phyloP scores from a whole-genome alignment of 2,113 vertebrate species.

The Melierax canorus region DNA sequence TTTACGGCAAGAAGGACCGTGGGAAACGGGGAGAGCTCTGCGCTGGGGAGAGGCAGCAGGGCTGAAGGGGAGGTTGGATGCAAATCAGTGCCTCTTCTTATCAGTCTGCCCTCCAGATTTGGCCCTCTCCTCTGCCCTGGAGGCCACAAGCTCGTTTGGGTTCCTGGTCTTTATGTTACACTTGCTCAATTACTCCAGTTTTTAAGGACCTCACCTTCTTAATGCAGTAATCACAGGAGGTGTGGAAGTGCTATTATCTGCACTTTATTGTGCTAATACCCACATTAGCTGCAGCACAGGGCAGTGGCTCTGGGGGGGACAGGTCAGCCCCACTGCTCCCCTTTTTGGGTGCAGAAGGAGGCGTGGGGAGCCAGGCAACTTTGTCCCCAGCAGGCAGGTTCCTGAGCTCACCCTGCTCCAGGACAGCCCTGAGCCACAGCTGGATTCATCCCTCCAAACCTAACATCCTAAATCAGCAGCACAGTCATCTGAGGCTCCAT shows the following conservation, averaged over 20 bases:
- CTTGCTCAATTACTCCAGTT: background rate
- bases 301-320: background rate
- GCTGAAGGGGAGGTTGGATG: background rate
- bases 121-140: background rate
- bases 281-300: background rate
- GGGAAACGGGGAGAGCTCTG: background rate
- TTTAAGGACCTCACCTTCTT: background rate
- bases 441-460: background rate
- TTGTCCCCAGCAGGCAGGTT: background rate
- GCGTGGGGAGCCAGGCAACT: rapidly evolving
- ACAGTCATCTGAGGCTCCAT: background rate
- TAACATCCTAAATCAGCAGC: background rate
- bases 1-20: background rate
- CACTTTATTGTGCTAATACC: background rate
- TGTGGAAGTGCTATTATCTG: background rate
- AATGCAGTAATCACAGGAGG: background rate
- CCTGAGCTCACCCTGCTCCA: background rate
- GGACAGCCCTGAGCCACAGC: background rate
- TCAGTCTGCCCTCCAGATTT: background rate
- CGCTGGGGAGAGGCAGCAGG: background rate
- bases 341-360: background rate
- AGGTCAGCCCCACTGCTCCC: background rate
- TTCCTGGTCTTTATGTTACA: background rate
- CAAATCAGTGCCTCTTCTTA: background rate
- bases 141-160: background rate